A percentile compares a stretch with the other conserved stretches of the same genome.
Evolutionary conservation across 2,888 invertebrate genomes (phyloP).

Genomic region (Erebia aethiops): DNA sequence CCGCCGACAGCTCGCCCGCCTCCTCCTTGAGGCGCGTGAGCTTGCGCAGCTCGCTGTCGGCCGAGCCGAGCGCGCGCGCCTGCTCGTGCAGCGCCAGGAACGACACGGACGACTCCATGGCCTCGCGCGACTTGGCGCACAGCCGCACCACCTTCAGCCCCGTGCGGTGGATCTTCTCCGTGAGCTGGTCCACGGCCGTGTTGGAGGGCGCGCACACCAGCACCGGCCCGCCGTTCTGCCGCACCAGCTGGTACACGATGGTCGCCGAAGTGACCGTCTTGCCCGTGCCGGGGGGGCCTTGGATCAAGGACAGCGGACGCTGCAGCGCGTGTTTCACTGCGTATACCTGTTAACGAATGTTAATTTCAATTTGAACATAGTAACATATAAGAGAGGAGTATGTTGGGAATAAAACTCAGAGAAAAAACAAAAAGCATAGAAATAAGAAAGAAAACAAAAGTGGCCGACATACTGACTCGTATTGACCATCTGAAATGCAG

Average conservation of each 20-base stretch:
- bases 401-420: too few species aligned
- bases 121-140: slow-evolving; percentile 98
- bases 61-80: slow-evolving; percentile 96
- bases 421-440: too few species aligned
- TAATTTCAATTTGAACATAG: background rate
- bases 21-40: slow-evolving; percentile 98
- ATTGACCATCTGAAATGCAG: too few species aligned
- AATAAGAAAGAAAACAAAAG: too few species aligned
- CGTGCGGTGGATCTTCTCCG: slow-evolving; percentile 98
- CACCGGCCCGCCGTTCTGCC: slow-evolving; percentile 96
- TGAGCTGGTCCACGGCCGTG: slow-evolving; percentile 99
- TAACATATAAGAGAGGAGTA: too few species aligned
- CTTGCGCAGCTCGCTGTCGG: slow-evolving; percentile 94
- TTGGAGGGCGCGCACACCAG: slow-evolving; percentile 99
- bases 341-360: slow-evolving; percentile 86
- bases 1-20: slow-evolving; percentile 97
- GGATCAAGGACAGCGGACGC: slow-evolving; percentile 97
- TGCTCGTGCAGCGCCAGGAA: slow-evolving; percentile 98
- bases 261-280: slow-evolving; percentile 99
- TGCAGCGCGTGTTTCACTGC: slow-evolving; percentile 99
- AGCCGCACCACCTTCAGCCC: slow-evolving; percentile 96
- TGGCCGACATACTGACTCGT: too few species aligned
- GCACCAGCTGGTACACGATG: slow-evolving; percentile 98
- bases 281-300: slow-evolving; percentile 98
- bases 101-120: slow-evolving; percentile 98